phyloP scores from a whole-genome alignment of 2,888 invertebrate species.

The Andrena marginata region DNA sequence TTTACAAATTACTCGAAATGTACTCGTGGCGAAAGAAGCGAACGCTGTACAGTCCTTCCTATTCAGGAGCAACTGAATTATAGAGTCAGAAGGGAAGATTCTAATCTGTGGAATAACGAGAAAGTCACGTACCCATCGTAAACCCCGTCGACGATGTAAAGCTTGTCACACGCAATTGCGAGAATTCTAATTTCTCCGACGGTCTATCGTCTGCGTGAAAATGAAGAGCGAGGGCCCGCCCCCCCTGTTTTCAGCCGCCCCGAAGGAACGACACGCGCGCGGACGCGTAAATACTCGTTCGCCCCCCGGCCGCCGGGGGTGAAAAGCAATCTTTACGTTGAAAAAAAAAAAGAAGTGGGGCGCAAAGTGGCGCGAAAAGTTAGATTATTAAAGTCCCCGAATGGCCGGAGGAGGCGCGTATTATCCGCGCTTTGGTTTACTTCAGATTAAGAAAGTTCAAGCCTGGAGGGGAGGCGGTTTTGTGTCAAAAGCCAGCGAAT shows the following conservation, averaged over 20 bases:
- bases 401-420: constrained; percentile 49
- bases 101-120: background rate
- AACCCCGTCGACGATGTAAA: background rate
- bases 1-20: background rate
- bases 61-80: background rate
- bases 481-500: constrained; percentile 48
- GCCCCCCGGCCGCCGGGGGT: background rate
- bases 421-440: constrained; percentile 63
- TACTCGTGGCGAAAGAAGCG: background rate
- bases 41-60: background rate
- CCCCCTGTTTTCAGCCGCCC: background rate
- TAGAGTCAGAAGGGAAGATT: background rate
- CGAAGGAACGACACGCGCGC: constrained; percentile 19
- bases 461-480: constrained; percentile 14
- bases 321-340: constrained; percentile 58
- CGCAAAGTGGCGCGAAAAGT: constrained; percentile 58
- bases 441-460: constrained; percentile 70
- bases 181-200: background rate
- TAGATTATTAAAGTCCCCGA: constrained; percentile 67
- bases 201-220: background rate
- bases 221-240: background rate
- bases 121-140: background rate
- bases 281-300: constrained; percentile 46
- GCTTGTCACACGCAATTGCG: background rate
- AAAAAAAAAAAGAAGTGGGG: constrained; percentile 40